Conservation (phyloP, 2,888 invertebrate species). For the Eulithis prunata region DNA sequence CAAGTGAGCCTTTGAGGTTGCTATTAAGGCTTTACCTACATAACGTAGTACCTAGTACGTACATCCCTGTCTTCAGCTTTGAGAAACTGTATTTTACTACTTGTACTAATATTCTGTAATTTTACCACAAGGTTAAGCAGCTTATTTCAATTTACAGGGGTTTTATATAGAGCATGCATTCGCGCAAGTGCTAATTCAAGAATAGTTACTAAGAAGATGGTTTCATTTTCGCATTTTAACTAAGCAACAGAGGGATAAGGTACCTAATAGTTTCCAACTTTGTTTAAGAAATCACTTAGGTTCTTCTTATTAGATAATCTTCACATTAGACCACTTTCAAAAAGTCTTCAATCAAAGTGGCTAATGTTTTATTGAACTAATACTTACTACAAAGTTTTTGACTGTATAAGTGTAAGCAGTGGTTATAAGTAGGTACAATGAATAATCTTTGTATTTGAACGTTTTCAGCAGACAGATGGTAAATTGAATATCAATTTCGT, state of each 20-base stretch:
- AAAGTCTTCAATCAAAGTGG: no score
- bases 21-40: not conserved
- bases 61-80: not conserved
- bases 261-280: not conserved
- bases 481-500: slow-evolving; percentile 14
- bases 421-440: not conserved
- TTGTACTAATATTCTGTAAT: not conserved
- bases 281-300: no score
- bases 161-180: slow-evolving; percentile 22
- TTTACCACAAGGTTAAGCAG: not conserved
- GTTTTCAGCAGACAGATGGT: slow-evolving; percentile 12
- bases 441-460: slow-evolving; percentile 9
- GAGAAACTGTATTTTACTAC: not conserved
- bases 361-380: no score
- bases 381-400: no score
- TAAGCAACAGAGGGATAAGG: no score
- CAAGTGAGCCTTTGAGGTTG: no score
- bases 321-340: no score
- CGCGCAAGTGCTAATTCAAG: slow-evolving; percentile 25
- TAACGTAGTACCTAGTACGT: no score
- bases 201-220: slow-evolving; percentile 23
- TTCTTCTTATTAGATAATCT: no score
- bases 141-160: slow-evolving; percentile 14
- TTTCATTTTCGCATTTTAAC: slow-evolving; percentile 11
- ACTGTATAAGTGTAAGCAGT: no score